Percentiles rank a stretch among this genome's conserved stretches.
These are phyloP conservation scores for Tillus elongatus DNA, from an alignment of 2,888 invertebrate species.

Conservation along the genomic window DNA sequence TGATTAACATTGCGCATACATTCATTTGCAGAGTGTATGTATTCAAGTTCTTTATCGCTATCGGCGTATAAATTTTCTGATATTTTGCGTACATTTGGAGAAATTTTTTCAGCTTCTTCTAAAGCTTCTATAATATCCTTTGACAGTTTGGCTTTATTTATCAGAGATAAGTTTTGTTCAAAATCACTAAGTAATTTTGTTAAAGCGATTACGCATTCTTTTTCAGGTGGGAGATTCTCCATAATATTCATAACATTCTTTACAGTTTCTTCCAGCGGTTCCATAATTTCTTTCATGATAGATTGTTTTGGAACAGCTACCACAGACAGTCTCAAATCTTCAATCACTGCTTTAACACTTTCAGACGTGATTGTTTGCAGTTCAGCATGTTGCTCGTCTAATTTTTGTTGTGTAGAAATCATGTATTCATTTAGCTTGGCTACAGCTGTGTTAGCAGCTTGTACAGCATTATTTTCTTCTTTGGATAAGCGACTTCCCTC, in stretches of 20 bases:
- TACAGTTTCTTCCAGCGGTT: constrained; percentile 35
- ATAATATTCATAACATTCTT: constrained; percentile 39
- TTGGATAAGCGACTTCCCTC: no score
- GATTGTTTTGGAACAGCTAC: constrained; percentile 33
- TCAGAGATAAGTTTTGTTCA: no score
- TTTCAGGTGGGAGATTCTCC: constrained; percentile 35
- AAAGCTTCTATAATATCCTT: no score
- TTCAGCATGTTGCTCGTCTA: no score
- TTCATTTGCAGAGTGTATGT: constrained; percentile 15
- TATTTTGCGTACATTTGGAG: no score
- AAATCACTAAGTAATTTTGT: no score
- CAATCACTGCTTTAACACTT: constrained; percentile 33
- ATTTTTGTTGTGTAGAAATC: constrained; percentile 5
- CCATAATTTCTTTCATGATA: constrained; percentile 31
- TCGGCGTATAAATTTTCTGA: no score
- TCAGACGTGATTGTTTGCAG: constrained; percentile 23
- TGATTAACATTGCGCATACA: no score
- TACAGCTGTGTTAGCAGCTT: constrained; percentile 22
- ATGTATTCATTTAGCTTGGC: not conserved
- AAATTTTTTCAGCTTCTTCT: constrained; percentile 18
- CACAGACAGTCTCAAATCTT: constrained; percentile 34
- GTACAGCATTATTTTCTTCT: constrained; percentile 32
- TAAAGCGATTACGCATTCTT: no score
- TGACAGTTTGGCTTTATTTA: no score
- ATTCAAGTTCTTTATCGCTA: no score